A percentile compares a stretch with the other conserved stretches of the same genome.
Conservation (phyloP, 2,888 invertebrate species). For the Tenthredo livida region DNA sequence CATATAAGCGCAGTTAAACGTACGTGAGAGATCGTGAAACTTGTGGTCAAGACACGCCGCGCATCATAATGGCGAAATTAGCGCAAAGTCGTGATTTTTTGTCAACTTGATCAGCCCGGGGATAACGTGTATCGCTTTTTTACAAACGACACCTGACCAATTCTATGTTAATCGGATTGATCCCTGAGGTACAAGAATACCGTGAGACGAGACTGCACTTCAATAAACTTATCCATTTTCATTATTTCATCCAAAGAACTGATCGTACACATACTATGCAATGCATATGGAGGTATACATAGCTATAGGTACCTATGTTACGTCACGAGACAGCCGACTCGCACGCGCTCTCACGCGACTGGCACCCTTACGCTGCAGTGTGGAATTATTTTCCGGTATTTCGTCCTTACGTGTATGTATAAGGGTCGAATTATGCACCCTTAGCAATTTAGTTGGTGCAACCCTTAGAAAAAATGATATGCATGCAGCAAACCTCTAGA, state of each 20-base stretch:
- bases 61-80: conserved; percentile 23
- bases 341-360: conserved; percentile 55
- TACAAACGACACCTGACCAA: conserved; percentile 34
- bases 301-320: conserved; percentile 7
- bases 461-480: conserved; percentile 3
- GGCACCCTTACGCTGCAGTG: conserved; percentile 39
- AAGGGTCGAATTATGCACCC: conserved; percentile 52
- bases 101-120: conserved; percentile 13
- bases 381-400: neutral
- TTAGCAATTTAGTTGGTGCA: conserved; percentile 51
- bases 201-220: conserved; percentile 20
- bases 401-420: neutral
- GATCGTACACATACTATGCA: neutral
- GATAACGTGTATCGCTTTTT: neutral
- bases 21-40: conserved; percentile 22
- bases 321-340: conserved; percentile 55
- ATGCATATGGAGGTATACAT: neutral
- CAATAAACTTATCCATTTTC: neutral
- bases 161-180: conserved; percentile 6
- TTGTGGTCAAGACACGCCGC: conserved; percentile 8
- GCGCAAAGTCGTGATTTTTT: neutral
- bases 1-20: neutral
- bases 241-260: neutral
- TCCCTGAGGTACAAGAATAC: conserved; percentile 2
- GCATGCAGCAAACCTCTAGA: neutral